A percentile compares a stretch with the other conserved stretches of the same genome.
These are phyloP conservation scores for Caenorhabditis sp. DNA, from an alignment of 2,888 invertebrate species.

Conservation along the genomic window DNA sequence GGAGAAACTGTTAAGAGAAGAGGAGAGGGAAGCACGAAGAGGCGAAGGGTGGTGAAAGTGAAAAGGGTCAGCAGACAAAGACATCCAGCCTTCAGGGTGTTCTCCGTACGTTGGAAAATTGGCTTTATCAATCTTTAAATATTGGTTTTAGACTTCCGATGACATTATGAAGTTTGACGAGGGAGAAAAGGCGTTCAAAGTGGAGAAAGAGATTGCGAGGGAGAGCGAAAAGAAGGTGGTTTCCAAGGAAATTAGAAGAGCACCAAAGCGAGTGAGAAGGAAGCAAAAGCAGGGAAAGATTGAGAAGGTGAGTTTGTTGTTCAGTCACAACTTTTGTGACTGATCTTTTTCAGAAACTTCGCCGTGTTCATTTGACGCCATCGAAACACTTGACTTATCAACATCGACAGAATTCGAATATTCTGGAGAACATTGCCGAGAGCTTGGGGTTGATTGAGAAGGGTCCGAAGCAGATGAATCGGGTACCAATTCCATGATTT, in stretches of 20 bases:
- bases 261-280: slow-evolving; percentile 26
- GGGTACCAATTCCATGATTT: slow-evolving; percentile 43
- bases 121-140: neutral
- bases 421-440: slow-evolving; percentile 55
- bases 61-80: slow-evolving; percentile 31
- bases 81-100: slow-evolving; percentile 43
- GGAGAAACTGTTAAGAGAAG: slow-evolving; percentile 33
- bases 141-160: slow-evolving; percentile 36
- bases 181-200: slow-evolving; percentile 37
- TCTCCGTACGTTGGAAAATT: slow-evolving; percentile 17
- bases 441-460: slow-evolving; percentile 55
- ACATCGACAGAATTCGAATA: slow-evolving; percentile 45
- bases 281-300: slow-evolving; percentile 24
- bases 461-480: slow-evolving; percentile 29
- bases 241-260: slow-evolving; percentile 17
- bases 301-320: slow-evolving; percentile 29
- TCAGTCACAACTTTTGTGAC: neutral
- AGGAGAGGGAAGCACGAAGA: slow-evolving; percentile 20
- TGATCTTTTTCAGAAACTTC: slow-evolving; percentile 52
- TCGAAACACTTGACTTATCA: slow-evolving; percentile 27
- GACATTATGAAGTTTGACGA: slow-evolving; percentile 40
- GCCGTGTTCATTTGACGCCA: slow-evolving; percentile 45
- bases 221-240: slow-evolving; percentile 57
- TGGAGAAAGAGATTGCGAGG: slow-evolving; percentile 57
- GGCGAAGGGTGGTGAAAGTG: slow-evolving; percentile 32